phyloP scores from a whole-genome alignment of 2,888 invertebrate species.

The Syritta pipiens region DNA sequence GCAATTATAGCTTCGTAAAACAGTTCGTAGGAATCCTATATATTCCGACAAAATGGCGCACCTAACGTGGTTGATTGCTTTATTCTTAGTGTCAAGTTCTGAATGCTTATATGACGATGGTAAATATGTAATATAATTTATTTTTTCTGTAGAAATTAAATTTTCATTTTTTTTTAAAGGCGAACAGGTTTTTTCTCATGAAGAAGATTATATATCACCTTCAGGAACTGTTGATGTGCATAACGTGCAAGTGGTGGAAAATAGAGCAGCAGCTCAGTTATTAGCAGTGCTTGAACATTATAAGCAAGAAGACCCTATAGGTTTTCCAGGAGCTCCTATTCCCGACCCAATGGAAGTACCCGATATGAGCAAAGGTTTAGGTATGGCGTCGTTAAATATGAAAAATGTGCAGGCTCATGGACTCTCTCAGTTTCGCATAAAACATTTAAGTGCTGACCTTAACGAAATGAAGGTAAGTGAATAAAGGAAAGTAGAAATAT shows the following conservation, averaged over 20 bases:
- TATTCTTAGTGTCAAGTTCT: conserved; percentile 16
- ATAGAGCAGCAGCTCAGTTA: conserved; percentile 86
- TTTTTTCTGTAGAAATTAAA: not conserved
- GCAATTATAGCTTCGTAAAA: too few relatives aligned
- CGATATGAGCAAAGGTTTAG: conserved; percentile 86
- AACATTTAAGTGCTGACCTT: conserved; percentile 85
- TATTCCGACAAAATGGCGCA: not conserved
- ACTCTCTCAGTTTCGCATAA: conserved; percentile 88
- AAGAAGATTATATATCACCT: conserved; percentile 47
- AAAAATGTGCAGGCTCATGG: conserved; percentile 87
- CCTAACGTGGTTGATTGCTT: not conserved
- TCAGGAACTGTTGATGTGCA: conserved; percentile 72
- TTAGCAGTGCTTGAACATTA: conserved; percentile 87
- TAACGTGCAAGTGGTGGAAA: conserved; percentile 81
- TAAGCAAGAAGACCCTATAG: conserved; percentile 89
- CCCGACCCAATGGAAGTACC: conserved; percentile 91
- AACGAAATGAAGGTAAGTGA: conserved; percentile 85
- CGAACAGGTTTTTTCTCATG: conserved; percentile 45
- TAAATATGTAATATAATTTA: not conserved
- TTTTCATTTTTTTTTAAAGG: conserved; percentile 22
- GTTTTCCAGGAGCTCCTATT: conserved; percentile 88
- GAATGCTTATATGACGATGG: conserved; percentile 37
- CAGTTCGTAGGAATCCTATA: too few relatives aligned
- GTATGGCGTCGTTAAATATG: conserved; percentile 85
- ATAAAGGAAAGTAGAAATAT: conserved; percentile 48